Evolutionary conservation across 2,888 invertebrate genomes (phyloP), one percentile per base, ranked within the genome.

Genomic region (Monoplex corrugatus): DNA sequence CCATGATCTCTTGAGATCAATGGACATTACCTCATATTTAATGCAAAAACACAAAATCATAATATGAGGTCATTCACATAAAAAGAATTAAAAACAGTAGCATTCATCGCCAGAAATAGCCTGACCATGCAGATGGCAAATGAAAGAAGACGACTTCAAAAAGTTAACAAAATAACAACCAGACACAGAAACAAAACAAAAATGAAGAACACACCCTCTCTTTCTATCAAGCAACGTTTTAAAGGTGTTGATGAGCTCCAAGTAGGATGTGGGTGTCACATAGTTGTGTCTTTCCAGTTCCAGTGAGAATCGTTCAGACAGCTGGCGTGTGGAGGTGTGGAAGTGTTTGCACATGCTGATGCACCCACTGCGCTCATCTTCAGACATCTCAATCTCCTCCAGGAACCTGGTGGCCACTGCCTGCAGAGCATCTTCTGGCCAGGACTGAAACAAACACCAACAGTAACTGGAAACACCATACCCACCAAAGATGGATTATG

Each of bases 401-500:
- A 99, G 96, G 96, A 98, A 98, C 91, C 98, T 97, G 97, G 97
- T 96, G 23, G 99, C 98, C 0, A 99, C 98, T 0, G 98, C 98
- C 80, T 98, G 96, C 45, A 99, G 96, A 0, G 99, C 99, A 96
- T 99, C 99, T 94, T 98, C 97, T 0, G 99, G 99, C 99, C 99
- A 99, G 86, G 98, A 97, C 97, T 98, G 92, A 45, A 13, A 5
- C 45, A 5, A 23, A 23, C 43, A 5, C 32, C 32, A 16, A 45
- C 75, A 75, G n/a, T n/a, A n/a, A n/a, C n/a, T n/a, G n/a, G n/a
- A n/a, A n/a, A n/a, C n/a, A n/a, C n/a, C n/a, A n/a, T n/a, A n/a
- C n/a, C n/a, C n/a, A n/a, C n/a, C n/a, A n/a, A n/a, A n/a, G n/a
- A n/a, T n/a, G n/a, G n/a, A n/a, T n/a, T n/a, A n/a, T n/a, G n/a